Evolutionary conservation across 2,113 vertebrate species (phyloP), one percentile per base, ranked within the genome.

Genomic region (Aegypius monachus): DNA sequence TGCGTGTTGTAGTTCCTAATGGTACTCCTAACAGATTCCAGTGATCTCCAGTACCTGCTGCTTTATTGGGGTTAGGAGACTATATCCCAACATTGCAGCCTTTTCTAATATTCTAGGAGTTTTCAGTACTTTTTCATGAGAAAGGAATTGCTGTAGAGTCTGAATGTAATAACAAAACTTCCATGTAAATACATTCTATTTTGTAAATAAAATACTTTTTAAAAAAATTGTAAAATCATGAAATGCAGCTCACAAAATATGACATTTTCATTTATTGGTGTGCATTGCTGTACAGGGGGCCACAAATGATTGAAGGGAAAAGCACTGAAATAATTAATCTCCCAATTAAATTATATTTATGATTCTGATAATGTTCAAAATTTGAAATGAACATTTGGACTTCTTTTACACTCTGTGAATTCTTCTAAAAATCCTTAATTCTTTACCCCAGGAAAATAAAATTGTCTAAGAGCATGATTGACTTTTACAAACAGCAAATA

Each of bases 401-500:
- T 72, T 73, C 13, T 8, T 61, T 88, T 95, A 47, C 47, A 22
- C 20, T 38, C 63, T 58, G 26, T 70, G 27, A 83, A 50, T 91
- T 84, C 63, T 90, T 94, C 75, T 79, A 31, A 7, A 81, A 71
- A 81, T 77, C 43, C 15, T 59, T 85, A 48, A 78, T 71, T 90
- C 17, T 80, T 90, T 68, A 65, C 38, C 38, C 16, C 26, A 73
- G 47, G 43, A 70, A 92, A n/a, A 40, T 53, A 31, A 79, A 62
- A 77, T 43, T 82, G 20, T 82, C 36, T 80, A 56, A 72, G 31
- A 90, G 8, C 27, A 31, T 85, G 70, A 95, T 52, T 95, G 81
- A 94, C 32, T 88, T 73, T 81, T 93, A 22, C 48, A 95, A 94
- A 88, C 32, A 86, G 62, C 31, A 95, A 94, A 66, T 79, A 81